phyloP scores from a whole-genome alignment of 2,113 vertebrate genomes.

The Capreolus pygargus region DNA sequence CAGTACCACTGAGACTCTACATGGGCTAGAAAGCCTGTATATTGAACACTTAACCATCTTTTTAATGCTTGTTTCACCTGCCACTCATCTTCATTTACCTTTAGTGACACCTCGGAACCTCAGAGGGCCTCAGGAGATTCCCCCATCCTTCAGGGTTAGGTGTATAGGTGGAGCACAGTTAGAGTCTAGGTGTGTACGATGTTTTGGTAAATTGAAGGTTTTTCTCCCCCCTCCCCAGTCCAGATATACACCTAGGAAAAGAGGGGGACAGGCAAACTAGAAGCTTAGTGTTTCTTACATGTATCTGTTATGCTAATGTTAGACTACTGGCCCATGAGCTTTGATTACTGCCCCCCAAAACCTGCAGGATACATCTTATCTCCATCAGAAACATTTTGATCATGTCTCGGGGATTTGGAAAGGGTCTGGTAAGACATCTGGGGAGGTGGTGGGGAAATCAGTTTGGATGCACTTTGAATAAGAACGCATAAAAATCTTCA shows the following conservation, averaged over 20 bases:
- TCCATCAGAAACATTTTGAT: not conserved
- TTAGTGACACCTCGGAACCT: not conserved
- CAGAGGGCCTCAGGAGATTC: not conserved
- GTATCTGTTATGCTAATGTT: not conserved
- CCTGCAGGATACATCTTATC: not conserved
- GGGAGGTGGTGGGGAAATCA: not conserved
- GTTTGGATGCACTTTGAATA: not conserved
- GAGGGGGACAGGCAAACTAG: not conserved
- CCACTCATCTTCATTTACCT: slow-evolving; percentile 13
- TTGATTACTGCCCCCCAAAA: not conserved
- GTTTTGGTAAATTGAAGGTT: not conserved
- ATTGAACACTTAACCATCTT: not conserved
- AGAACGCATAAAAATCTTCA: not conserved
- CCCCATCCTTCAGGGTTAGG: not conserved
- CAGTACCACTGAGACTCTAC: not conserved
- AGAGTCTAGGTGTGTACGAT: not conserved
- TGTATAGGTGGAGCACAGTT: not conserved
- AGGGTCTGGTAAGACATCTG: not conserved
- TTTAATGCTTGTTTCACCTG: slow-evolving; percentile 28
- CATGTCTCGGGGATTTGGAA: not conserved
- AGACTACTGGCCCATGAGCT: not conserved
- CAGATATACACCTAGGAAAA: not conserved
- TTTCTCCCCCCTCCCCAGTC: rapidly evolving
- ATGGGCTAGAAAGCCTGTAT: not conserved
- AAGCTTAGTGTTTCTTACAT: not conserved